phyloP scores from a whole-genome alignment of 2,113 vertebrate species.

The Saguinus midas region DNA sequence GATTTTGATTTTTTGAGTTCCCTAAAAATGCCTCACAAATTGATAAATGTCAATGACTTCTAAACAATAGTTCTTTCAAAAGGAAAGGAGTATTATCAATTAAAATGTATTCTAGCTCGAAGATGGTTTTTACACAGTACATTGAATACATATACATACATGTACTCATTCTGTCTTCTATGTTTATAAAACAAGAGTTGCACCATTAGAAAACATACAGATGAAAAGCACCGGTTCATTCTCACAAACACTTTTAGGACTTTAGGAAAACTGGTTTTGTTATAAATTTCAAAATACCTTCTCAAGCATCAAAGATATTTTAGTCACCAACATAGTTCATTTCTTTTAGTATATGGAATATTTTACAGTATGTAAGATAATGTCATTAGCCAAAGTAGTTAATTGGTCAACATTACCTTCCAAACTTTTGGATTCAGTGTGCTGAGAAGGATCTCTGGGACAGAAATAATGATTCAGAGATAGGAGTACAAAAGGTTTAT shows the following conservation, averaged over 20 bases:
- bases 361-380: not conserved
- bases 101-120: not conserved
- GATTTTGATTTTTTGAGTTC: not conserved
- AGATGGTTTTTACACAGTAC: not conserved
- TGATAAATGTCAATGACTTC: not conserved
- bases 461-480: not conserved
- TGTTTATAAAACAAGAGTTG: not conserved
- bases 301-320: not conserved
- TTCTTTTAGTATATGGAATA: not conserved
- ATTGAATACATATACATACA: not conserved
- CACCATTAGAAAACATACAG: not conserved
- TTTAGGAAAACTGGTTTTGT: not conserved
- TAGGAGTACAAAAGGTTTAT: not conserved
- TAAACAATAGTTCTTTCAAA: not conserved
- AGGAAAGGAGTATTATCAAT: not conserved
- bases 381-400: not conserved
- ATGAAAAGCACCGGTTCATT: not conserved
- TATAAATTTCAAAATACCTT: not conserved
- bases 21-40: not conserved
- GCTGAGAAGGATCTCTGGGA: not conserved
- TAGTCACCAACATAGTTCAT: not conserved
- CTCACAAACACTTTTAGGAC: not conserved
- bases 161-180: not conserved
- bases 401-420: not conserved
- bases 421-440: not conserved